Evolutionary conservation across 2,888 invertebrate genomes (phyloP).

Genomic region (Drosophila histrio): DNA sequence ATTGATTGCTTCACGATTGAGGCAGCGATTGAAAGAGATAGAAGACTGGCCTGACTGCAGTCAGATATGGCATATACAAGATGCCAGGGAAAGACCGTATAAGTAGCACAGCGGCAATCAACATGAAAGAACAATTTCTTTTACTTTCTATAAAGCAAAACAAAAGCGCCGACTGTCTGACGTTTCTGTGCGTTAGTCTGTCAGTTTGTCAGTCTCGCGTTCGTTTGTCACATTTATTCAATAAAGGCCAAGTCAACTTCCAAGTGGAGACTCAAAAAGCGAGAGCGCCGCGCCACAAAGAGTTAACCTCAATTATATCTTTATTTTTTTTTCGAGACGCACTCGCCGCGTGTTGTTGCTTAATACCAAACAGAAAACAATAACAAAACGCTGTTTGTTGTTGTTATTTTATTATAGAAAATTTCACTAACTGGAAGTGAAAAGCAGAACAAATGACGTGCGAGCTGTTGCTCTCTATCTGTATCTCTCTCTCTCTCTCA

Average conservation of each 20-base stretch:
- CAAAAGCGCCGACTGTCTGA: constrained; percentile 46
- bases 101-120: constrained; percentile 62
- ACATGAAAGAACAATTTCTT: constrained; percentile 74
- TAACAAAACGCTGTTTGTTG: constrained; percentile 42
- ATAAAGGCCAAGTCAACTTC: constrained; percentile 71
- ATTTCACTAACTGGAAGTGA: constrained; percentile 77
- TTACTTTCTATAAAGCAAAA: constrained; percentile 75
- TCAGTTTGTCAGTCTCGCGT: constrained; percentile 58
- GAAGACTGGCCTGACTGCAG: constrained; percentile 6
- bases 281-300: constrained; percentile 65
- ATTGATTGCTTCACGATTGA: constrained; percentile 56
- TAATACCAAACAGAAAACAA: constrained; percentile 56
- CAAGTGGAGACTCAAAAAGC: constrained; percentile 66
- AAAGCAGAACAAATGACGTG: constrained; percentile 76
- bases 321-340: constrained; percentile 56
- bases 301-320: constrained; percentile 70
- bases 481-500: background rate
- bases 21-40: constrained; percentile 15
- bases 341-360: constrained; percentile 69
- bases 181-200: constrained; percentile 32
- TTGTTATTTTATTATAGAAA: constrained; percentile 45
- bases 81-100: constrained; percentile 19
- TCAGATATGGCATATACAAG: constrained; percentile 26
- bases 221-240: constrained; percentile 78
- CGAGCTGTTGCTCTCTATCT: constrained; percentile 7